These are phyloP conservation scores for Aramus guarauna DNA, from an alignment of 2,113 vertebrate species.

Conservation along the genomic window DNA sequence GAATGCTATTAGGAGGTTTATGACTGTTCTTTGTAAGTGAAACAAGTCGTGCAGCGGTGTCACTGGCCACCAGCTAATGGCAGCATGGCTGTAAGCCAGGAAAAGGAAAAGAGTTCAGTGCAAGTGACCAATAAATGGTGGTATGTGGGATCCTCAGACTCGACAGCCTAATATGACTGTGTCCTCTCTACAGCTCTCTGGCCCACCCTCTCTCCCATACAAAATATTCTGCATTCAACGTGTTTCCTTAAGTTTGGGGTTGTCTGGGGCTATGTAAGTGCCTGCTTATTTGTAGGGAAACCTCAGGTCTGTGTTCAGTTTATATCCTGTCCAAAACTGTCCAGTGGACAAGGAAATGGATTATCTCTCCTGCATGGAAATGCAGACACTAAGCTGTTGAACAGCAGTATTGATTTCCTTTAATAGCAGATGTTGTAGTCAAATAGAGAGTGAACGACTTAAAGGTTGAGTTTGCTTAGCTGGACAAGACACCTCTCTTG, in stretches of 20 bases:
- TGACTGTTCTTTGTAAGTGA: background rate
- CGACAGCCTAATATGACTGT: background rate
- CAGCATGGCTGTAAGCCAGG: background rate
- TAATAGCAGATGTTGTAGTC: background rate
- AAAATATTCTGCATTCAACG: background rate
- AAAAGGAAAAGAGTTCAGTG: background rate
- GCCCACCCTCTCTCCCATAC: background rate
- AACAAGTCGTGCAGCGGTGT: fast-evolving
- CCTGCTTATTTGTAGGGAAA: background rate
- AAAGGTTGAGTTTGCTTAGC: slow-evolving; percentile 18
- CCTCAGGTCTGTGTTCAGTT: background rate
- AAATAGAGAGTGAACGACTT: background rate
- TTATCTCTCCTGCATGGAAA: background rate
- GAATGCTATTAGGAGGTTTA: background rate
- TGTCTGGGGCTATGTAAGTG: background rate
- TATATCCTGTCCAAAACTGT: background rate
- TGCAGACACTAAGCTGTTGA: background rate
- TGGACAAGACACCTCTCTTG: background rate
- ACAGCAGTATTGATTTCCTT: background rate
- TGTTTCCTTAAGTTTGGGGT: fast-evolving
- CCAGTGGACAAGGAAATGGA: background rate
- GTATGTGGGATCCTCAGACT: background rate
- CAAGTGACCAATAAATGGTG: background rate
- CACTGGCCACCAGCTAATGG: background rate
- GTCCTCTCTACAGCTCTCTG: background rate